Evolutionary conservation across 53 echinoderm and acorn worm genomes (phyloP), one percentile per base, ranked within the genome.

Genomic region (Holothuria leucospilota): DNA sequence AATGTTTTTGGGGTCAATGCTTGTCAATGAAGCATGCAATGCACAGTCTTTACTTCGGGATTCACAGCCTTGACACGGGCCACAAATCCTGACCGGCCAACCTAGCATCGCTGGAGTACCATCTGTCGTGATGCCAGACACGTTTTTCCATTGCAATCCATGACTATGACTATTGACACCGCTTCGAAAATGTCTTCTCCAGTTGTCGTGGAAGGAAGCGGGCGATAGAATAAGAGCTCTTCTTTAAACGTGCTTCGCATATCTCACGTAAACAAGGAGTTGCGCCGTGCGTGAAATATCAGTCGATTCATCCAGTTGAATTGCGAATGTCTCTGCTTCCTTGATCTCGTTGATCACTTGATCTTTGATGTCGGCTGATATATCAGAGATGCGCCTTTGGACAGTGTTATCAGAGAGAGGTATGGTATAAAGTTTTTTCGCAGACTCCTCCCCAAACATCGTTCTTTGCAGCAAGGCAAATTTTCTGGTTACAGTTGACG

Each of bases 401-500:
- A 74, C 75, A 40, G 75, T 40, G 42, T 74, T 74, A 16, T 74
- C 75, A 39, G 75, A 74, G 46, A 51, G 51, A 40, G 75, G 41
- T 74, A 74, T 70, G 70, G 70, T 13, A 29, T 70, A 6, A 34
- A 70, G 70, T 28, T 70, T 70, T 7, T 70, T 70, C 5, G 70
- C 28, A 28, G 70, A 70, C 70, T 70, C 70, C 27, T 70, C 34
- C 34, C 38, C 70, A 29, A 70, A 70, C 70, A 70, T 70, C 5
- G 70, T 6, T 70, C 70, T 70, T 70, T 34, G 26, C 70, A 70
- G 26, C 70, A 70, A 70, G 70, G 70, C 70, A 70, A 28, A 70
- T n/a, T n/a, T n/a, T n/a, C n/a, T n/a, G n/a, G n/a, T n/a, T n/a
- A n/a, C n/a, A n/a, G n/a, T n/a, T n/a, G n/a, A n/a, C n/a, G n/a